Evolutionary conservation across 2,888 invertebrate species (phyloP).

Genomic region (Chydorus sphaericus): DNA sequence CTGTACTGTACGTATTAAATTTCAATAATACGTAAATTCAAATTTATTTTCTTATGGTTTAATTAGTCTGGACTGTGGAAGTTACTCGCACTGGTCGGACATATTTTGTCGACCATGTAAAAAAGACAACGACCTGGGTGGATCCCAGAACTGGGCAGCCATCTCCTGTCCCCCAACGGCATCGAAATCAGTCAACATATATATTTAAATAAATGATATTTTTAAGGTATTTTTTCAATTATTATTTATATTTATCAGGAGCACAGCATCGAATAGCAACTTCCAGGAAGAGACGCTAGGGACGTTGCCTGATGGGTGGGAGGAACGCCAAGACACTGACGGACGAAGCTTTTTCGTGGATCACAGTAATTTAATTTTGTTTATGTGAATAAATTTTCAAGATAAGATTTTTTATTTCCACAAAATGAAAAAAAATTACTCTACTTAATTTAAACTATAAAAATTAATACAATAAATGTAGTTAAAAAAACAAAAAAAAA

Average conservation of each 20-base stretch:
- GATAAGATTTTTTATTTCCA: background rate
- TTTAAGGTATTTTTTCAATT: too few species aligned
- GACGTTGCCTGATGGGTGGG: constrained; percentile 94
- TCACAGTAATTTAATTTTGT: constrained; percentile 56
- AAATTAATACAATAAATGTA: too few species aligned
- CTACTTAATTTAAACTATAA: too few species aligned
- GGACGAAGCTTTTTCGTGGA: constrained; percentile 97
- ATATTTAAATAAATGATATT: too few species aligned
- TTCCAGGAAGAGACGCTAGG: constrained; percentile 64
- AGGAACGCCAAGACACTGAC: constrained; percentile 88
- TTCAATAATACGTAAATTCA: too few species aligned
- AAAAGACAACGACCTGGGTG: constrained; percentile 93
- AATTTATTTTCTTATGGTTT: too few species aligned
- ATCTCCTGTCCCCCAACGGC: constrained; percentile 67
- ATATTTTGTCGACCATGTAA: constrained; percentile 95
- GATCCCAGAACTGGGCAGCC: constrained; percentile 79
- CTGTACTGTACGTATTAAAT: too few species aligned
- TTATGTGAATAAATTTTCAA: constrained; percentile 7
- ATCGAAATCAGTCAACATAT: too few species aligned
- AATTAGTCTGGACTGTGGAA: constrained; percentile 87
- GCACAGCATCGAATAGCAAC: constrained; percentile 17
- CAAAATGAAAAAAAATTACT: too few species aligned
- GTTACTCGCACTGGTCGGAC: constrained; percentile 88
- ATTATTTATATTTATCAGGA: too few species aligned
- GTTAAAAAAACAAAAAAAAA: too few species aligned